phyloP scores from a whole-genome alignment of 2,113 vertebrate genomes.

The Pseudopodoces humilis region DNA sequence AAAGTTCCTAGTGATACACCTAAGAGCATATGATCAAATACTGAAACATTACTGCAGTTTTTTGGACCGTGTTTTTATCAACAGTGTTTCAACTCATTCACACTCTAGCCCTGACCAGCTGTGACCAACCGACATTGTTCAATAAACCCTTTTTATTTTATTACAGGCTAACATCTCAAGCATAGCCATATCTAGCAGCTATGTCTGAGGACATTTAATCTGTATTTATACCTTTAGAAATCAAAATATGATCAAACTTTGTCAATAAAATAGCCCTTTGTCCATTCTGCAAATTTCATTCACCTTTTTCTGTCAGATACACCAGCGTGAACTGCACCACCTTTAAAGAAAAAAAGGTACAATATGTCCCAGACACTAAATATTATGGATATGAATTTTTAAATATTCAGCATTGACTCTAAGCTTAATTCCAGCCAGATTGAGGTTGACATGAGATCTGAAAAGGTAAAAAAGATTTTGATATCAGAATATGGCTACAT shows the following conservation, averaged over 20 bases:
- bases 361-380: background rate
- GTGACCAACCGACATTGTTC: background rate
- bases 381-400: background rate
- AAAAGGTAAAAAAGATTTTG: background rate
- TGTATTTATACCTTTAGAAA: background rate
- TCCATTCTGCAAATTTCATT: background rate
- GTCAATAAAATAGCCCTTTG: background rate
- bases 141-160: background rate
- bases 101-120: background rate
- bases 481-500: background rate
- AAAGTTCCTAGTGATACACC: background rate
- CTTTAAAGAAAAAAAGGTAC: background rate
- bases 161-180: background rate
- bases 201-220: background rate
- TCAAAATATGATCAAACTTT: background rate
- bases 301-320: background rate
- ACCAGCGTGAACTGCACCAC: background rate
- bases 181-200: background rate
- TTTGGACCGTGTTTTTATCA: background rate
- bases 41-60: rapidly evolving
- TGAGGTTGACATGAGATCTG: background rate
- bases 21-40: background rate
- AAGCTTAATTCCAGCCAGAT: background rate
- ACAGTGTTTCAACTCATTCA: background rate
- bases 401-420: background rate